phyloP scores from a whole-genome alignment of 2,888 invertebrate species.

The Hyposoter didymator region DNA sequence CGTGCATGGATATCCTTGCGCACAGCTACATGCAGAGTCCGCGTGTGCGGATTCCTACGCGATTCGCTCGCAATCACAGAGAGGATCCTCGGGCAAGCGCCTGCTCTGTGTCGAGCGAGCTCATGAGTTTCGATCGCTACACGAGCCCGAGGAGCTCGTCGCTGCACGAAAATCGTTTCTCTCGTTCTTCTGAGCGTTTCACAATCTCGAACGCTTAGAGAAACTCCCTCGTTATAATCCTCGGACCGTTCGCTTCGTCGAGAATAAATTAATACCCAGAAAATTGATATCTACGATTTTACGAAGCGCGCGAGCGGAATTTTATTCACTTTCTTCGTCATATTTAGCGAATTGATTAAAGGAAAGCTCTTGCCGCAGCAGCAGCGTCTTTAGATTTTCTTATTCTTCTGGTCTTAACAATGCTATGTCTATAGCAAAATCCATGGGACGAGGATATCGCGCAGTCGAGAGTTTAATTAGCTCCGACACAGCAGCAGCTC shows the following conservation, averaged over 20 bases:
- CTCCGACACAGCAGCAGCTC: slow-evolving; percentile 20
- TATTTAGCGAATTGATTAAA: not conserved
- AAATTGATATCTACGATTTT: slow-evolving; percentile 39
- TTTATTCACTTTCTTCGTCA: not conserved
- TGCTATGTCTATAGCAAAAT: slow-evolving; percentile 36
- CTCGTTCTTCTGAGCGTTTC: not conserved
- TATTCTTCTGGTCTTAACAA: slow-evolving; percentile 27
- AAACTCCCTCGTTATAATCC: slow-evolving; percentile 10
- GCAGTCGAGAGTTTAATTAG: slow-evolving; percentile 65
- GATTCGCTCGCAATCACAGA: not conserved
- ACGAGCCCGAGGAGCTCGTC: too few relatives aligned
- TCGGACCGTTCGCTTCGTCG: not conserved
- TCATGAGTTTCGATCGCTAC: not conserved
- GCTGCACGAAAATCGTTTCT: not conserved
- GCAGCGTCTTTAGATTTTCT: slow-evolving; percentile 43
- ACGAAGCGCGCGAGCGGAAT: not conserved
- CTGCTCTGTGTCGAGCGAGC: too few relatives aligned
- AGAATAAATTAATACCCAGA: not conserved
- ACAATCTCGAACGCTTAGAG: not conserved
- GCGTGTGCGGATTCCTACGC: not conserved
- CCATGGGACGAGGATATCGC: slow-evolving; percentile 36
- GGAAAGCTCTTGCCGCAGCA: not conserved
- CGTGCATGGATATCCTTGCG: not conserved
- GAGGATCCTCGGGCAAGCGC: not conserved
- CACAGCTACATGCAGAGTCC: not conserved